These are phyloP conservation scores for Lasioglossum figueresi DNA, from an alignment of 2,888 invertebrate species.

Conservation along the genomic window DNA sequence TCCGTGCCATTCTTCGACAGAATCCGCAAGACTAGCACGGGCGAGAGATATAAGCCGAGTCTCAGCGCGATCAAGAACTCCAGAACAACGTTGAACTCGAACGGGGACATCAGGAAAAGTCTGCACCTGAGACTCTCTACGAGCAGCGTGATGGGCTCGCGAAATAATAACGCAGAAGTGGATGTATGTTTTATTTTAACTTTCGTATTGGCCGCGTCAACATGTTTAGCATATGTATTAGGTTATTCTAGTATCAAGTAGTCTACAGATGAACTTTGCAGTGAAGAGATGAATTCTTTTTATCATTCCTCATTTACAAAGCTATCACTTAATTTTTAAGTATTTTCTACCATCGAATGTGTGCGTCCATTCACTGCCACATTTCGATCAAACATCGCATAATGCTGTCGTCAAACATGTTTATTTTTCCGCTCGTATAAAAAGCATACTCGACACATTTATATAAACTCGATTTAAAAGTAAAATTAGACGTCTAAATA, in stretches of 20 bases:
- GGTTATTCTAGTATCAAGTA: neutral
- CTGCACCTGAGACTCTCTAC: slow-evolving; percentile 86
- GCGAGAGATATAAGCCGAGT: slow-evolving; percentile 93
- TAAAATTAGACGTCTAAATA: neutral
- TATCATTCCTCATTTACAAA: neutral
- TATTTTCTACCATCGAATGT: neutral
- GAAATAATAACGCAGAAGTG: slow-evolving; percentile 86
- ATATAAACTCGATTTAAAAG: neutral
- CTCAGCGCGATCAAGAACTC: slow-evolving; percentile 92
- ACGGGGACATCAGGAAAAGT: slow-evolving; percentile 89
- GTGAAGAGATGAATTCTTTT: neutral
- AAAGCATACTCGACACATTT: neutral
- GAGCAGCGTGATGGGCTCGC: slow-evolving; percentile 86
- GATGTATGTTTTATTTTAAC: slow-evolving; percentile 82
- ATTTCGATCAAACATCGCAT: neutral
- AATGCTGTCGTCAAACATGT: neutral
- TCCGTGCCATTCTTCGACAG: slow-evolving; percentile 96
- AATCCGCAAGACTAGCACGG: slow-evolving; percentile 92
- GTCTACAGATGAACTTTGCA: neutral
- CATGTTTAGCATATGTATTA: neutral
- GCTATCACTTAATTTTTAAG: neutral
- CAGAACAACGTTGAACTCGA: slow-evolving; percentile 90
- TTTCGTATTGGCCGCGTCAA: neutral
- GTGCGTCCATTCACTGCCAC: no score
- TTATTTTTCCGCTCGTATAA: neutral